Conservation (phyloP, 2,888 invertebrate genomes). For the Eupelmus urozonus region DNA sequence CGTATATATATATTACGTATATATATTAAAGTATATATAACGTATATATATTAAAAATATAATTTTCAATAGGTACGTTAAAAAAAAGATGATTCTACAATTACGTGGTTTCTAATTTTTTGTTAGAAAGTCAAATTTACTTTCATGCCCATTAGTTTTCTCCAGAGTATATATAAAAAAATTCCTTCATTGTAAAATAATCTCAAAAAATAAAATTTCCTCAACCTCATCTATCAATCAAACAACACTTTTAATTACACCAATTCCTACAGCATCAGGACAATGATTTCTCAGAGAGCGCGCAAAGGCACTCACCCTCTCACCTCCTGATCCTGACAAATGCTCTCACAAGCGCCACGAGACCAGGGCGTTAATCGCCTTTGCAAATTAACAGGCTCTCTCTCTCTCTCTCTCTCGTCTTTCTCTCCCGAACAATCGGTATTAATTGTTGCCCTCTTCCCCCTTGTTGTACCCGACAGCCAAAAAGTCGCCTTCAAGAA, state of each 20-base stretch:
- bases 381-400: slow-evolving; percentile 51
- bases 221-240: background rate
- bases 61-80: too few species aligned
- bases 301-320: background rate
- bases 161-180: too few species aligned
- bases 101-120: too few species aligned
- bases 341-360: slow-evolving; percentile 4
- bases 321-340: slow-evolving; percentile 43
- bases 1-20: too few species aligned
- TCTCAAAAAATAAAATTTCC: background rate
- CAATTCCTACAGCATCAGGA: background rate
- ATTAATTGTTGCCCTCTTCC: slow-evolving; percentile 68
- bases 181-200: too few species aligned
- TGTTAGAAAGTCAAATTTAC: too few species aligned
- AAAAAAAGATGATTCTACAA: too few species aligned
- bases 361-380: slow-evolving; percentile 42
- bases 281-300: background rate
- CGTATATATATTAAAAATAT: too few species aligned
- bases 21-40: too few species aligned
- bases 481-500: slow-evolving; percentile 61
- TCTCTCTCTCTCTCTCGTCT: background rate
- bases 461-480: slow-evolving; percentile 37
- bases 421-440: slow-evolving; percentile 63
- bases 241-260: background rate
- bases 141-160: too few species aligned